Conservation (phyloP, 2,888 invertebrate species). For the Timema cristinae region DNA sequence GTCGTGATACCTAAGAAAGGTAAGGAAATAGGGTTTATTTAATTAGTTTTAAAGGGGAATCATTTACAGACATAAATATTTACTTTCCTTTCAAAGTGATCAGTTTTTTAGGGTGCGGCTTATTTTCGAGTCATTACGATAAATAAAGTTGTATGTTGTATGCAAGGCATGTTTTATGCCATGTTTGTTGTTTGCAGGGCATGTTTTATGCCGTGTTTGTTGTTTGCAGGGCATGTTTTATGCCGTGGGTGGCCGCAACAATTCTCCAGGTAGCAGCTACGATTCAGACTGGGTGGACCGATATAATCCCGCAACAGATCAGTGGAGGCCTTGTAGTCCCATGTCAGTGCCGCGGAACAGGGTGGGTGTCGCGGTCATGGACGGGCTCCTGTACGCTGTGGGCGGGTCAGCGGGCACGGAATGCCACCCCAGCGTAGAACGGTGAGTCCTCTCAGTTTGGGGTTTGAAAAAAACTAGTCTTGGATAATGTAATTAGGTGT, state of each 20-base stretch:
- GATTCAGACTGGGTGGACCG: constrained; percentile 58
- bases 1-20: no score
- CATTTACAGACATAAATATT: no score
- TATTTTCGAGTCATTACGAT: no score
- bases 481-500: no score
- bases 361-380: constrained; percentile 82
- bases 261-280: constrained; percentile 73
- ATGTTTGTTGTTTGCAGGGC: no score
- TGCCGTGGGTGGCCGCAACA: constrained; percentile 89
- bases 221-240: constrained; percentile 70
- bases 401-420: constrained; percentile 84
- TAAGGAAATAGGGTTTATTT: no score
- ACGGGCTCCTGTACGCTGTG: constrained; percentile 84
- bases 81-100: no score
- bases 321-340: constrained; percentile 81
- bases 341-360: constrained; percentile 86
- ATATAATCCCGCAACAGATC: constrained; percentile 80
- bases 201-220: not conserved
- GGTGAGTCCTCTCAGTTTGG: constrained; percentile 47
- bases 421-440: constrained; percentile 86
- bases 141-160: no score
- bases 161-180: no score
- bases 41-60: no score
- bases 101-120: no score
- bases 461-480: no score